phyloP scores from a whole-genome alignment of 1,140 invertebrate genomes.

The Papilio machaon region DNA sequence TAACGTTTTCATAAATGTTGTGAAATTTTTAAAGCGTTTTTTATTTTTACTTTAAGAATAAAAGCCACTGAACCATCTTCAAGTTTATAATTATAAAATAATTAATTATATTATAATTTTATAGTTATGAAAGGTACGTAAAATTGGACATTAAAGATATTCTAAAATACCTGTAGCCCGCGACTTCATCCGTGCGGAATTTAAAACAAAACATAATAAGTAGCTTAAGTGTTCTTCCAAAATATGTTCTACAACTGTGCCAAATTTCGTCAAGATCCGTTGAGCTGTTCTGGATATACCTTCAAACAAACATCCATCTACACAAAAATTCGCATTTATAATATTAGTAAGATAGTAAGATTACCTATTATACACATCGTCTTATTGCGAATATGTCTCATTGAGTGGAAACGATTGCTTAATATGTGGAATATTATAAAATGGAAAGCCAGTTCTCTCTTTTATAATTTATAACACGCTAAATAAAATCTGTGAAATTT shows the following conservation, averaged over 20 bases:
- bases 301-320: too few relatives aligned
- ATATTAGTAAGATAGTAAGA: too few relatives aligned
- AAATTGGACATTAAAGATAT: not conserved
- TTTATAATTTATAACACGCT: conserved; percentile 2
- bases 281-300: too few relatives aligned
- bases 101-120: not conserved
- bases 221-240: too few relatives aligned
- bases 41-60: not conserved
- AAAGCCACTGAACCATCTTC: not conserved
- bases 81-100: not conserved
- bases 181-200: too few relatives aligned
- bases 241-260: too few relatives aligned
- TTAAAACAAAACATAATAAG: too few relatives aligned
- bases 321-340: too few relatives aligned
- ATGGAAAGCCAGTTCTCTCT: conserved; percentile 5
- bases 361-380: not conserved
- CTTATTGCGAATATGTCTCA: not conserved
- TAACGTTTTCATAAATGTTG: not conserved
- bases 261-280: too few relatives aligned
- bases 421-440: not conserved
- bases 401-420: not conserved
- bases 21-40: not conserved
- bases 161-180: too few relatives aligned
- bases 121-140: not conserved
- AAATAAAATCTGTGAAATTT: conserved; percentile 10